These are phyloP conservation scores for Thaleichthys pacificus DNA, from an alignment of 2,797 vertebrate species.

Conservation along the genomic window DNA sequence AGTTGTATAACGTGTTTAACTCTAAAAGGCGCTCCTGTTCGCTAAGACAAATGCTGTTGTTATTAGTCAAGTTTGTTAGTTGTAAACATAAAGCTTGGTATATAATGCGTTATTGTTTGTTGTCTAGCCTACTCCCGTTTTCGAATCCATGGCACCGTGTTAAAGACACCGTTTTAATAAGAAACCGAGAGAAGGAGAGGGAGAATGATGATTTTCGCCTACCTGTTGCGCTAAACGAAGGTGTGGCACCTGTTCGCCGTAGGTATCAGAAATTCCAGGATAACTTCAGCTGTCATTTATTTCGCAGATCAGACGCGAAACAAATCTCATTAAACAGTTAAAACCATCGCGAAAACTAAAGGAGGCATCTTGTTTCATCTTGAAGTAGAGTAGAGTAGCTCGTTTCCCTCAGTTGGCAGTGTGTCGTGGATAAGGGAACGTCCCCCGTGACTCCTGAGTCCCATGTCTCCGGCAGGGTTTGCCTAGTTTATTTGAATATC, in stretches of 20 bases:
- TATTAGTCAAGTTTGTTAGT: too few species aligned
- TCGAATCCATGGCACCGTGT: too few species aligned
- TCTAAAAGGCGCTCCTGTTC: too few species aligned
- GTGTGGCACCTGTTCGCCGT: slow-evolving; percentile 72
- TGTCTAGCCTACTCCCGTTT: too few species aligned
- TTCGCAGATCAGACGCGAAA: slow-evolving; percentile 33
- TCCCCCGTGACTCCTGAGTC: slow-evolving; percentile 58
- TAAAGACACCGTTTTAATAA: too few species aligned
- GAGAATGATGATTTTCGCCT: slow-evolving; percentile 17
- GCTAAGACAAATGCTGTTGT: too few species aligned
- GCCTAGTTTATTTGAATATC: slow-evolving; percentile 51
- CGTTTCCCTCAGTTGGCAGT: slow-evolving; percentile 26
- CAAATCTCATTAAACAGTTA: slow-evolving; percentile 7
- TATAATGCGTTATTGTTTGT: too few species aligned
- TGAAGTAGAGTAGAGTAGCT: neutral
- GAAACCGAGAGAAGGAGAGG: neutral
- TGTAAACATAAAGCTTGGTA: too few species aligned
- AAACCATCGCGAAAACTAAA: neutral
- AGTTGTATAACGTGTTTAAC: too few species aligned
- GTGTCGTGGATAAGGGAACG: slow-evolving; percentile 42
- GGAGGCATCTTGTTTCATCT: slow-evolving; percentile 14
- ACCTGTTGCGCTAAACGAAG: slow-evolving; percentile 75
- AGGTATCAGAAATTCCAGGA: slow-evolving; percentile 65
- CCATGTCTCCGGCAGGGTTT: slow-evolving; percentile 57
- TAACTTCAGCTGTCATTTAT: slow-evolving; percentile 64